phyloP scores from a whole-genome alignment of 2,797 vertebrate genomes.

The Tamandua tetradactyla region DNA sequence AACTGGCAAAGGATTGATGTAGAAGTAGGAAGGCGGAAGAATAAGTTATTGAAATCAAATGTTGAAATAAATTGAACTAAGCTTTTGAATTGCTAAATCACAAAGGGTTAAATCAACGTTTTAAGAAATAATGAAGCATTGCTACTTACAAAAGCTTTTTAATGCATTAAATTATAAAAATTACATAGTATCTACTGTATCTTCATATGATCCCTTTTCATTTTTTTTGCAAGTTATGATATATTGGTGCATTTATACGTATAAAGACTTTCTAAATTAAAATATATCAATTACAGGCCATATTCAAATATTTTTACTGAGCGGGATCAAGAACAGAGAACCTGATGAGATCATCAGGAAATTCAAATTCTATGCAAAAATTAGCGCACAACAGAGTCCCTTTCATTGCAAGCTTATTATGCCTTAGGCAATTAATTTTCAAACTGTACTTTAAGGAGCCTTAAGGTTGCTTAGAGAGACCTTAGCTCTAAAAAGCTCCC shows the following conservation, averaged over 20 bases:
- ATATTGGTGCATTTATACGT: neutral
- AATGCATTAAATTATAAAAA: neutral
- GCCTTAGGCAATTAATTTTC: no score
- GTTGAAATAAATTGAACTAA: neutral
- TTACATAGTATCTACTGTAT: neutral
- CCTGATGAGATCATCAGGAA: no score
- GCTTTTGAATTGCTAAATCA: conserved; percentile 28
- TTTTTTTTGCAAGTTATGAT: conserved; percentile 11
- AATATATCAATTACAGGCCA: neutral
- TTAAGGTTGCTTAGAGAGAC: no score
- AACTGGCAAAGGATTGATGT: neutral
- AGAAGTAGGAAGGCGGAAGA: neutral
- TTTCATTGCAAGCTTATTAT: no score
- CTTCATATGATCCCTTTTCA: neutral
- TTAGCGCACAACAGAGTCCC: no score
- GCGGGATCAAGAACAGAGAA: neutral
- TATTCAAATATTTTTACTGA: conserved; percentile 26
- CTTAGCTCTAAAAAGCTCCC: neutral
- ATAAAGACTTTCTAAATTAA: neutral
- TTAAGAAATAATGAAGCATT: neutral
- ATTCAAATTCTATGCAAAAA: no score
- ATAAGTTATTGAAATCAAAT: conserved; percentile 9
- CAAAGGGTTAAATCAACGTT: neutral
- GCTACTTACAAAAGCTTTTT: neutral
- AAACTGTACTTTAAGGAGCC: no score